Percentiles rank a stretch among this genome's conserved stretches.
Conservation (phyloP, 64 coral and sea anemone species). For the Actinia tenebrosa region DNA sequence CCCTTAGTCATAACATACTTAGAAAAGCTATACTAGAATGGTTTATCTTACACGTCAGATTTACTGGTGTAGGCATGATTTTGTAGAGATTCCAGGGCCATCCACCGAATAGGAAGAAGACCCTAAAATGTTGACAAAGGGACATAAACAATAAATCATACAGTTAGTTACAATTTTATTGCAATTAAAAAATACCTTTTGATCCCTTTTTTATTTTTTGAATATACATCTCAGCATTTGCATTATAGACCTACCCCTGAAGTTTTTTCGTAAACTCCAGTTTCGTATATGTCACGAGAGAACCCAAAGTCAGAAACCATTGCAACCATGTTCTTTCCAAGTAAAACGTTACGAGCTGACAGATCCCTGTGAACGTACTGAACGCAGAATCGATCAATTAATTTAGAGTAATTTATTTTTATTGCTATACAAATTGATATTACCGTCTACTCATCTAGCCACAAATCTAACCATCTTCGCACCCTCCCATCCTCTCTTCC, state of each 20-base stretch:
- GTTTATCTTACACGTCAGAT: constrained; percentile 42
- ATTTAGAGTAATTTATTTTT: too few relatives aligned
- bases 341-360: constrained; percentile 42
- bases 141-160: too few relatives aligned
- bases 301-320: constrained; percentile 60
- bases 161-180: too few relatives aligned
- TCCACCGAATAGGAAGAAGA: constrained; percentile 42
- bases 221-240: neutral
- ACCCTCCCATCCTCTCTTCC: too few relatives aligned
- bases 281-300: constrained; percentile 50
- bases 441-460: too few relatives aligned
- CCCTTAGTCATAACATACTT: too few relatives aligned
- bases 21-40: too few relatives aligned
- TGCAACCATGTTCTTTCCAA: constrained; percentile 26
- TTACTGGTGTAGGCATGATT: constrained; percentile 41
- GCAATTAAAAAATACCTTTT: too few relatives aligned
- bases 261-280: constrained; percentile 46
- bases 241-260: constrained; percentile 23
- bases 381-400: too few relatives aligned
- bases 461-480: too few relatives aligned
- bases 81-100: constrained; percentile 50
- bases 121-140: constrained; percentile 10
- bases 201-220: too few relatives aligned
- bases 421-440: too few relatives aligned
- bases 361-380: constrained; percentile 48